Conservation (phyloP, 2,113 vertebrate species). For the Petroica traversi region DNA sequence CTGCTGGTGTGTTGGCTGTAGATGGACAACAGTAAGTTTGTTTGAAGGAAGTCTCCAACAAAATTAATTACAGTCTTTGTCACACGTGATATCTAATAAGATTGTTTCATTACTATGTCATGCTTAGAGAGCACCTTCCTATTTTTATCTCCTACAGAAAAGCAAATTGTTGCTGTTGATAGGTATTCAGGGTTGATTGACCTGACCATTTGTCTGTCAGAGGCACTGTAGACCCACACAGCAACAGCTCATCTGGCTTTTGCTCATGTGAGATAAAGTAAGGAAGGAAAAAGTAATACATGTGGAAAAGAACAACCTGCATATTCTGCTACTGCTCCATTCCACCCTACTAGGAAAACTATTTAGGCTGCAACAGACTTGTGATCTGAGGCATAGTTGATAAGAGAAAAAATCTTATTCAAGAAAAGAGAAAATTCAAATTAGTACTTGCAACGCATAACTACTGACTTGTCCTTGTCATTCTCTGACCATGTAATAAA, state of each 20-base stretch:
- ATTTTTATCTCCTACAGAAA: neutral
- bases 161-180: neutral
- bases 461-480: neutral
- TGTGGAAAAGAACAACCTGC: neutral
- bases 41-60: neutral
- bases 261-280: neutral
- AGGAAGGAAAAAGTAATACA: neutral
- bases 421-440: neutral
- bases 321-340: neutral
- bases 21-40: neutral
- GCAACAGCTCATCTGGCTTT: neutral
- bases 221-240: neutral
- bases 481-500: neutral
- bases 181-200: neutral
- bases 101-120: neutral
- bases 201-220: neutral
- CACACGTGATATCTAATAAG: neutral
- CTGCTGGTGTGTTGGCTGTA: neutral
- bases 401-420: neutral
- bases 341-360: neutral
- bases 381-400: neutral
- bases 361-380: neutral
- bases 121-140: neutral
- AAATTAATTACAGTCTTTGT: neutral
- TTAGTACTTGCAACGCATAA: neutral